Evolutionary conservation across 1,140 invertebrate genomes (phyloP).

Genomic region (Drosophila sturtevanti): DNA sequence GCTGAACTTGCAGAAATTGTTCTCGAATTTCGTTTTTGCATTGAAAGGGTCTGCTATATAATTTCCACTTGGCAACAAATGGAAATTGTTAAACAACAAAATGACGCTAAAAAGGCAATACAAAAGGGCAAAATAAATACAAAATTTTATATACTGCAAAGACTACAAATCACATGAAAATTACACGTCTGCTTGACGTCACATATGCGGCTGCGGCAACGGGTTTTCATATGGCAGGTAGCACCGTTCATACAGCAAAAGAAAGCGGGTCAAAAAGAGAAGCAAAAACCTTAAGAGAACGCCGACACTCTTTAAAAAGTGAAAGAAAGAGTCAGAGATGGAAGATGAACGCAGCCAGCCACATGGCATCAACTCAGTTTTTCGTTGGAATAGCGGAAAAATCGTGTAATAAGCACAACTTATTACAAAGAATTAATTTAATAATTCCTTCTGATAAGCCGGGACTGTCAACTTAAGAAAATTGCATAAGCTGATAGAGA

Average conservation of each 20-base stretch:
- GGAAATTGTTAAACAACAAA: conserved; percentile 32
- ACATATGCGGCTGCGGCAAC: conserved; percentile 11
- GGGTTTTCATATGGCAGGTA: conserved; percentile 1
- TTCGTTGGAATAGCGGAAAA: not conserved
- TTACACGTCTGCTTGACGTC: conserved; percentile 50
- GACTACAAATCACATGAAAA: conserved; percentile 46
- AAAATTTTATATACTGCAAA: conserved; percentile 20
- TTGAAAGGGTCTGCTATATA: not conserved
- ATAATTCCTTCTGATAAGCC: not conserved
- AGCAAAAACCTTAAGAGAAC: conserved; percentile 16
- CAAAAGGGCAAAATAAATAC: conserved; percentile 56
- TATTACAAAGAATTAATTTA: not conserved
- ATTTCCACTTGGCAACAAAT: not conserved
- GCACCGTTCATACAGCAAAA: not conserved
- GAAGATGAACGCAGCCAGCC: too few relatives aligned
- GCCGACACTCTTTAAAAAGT: conserved; percentile 18
- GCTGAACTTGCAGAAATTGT: conserved; percentile 15
- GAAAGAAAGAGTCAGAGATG: conserved; percentile 2
- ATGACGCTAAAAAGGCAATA: conserved; percentile 51
- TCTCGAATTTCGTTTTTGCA: not conserved
- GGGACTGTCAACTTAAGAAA: conserved; percentile 36
- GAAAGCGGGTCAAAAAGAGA: conserved; percentile 35
- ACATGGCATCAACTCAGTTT: not conserved
- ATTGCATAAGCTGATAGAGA: conserved; percentile 36
- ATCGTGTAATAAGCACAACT: not conserved